A percentile compares a stretch with the other conserved stretches of the same genome.
phyloP scores from a whole-genome alignment of 2,113 vertebrate genomes.

The Vireo altiloquus region DNA sequence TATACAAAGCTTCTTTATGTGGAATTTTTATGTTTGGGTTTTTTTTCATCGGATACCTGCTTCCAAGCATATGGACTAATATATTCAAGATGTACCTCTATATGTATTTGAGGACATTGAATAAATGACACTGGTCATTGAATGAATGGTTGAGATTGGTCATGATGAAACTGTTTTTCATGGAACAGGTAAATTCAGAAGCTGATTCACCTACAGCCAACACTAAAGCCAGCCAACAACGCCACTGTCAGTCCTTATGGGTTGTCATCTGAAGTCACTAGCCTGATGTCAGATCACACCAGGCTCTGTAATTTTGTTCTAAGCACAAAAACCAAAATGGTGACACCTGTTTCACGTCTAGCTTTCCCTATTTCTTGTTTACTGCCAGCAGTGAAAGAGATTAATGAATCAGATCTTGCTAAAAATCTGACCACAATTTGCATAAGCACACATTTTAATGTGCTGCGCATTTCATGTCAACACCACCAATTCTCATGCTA shows the following conservation, averaged over 20 bases:
- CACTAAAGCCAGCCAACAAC: neutral
- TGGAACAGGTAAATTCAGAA: neutral
- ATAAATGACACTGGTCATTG: neutral
- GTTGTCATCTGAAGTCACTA: neutral
- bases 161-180: neutral
- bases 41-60: neutral
- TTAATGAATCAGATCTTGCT: neutral
- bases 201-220: neutral
- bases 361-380: neutral
- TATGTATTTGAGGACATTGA: neutral
- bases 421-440: neutral
- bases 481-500: neutral
- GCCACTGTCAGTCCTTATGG: neutral
- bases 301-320: neutral
- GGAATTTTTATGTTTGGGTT: accelerated
- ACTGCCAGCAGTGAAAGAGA: neutral
- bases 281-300: neutral
- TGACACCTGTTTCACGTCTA: neutral
- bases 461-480: neutral
- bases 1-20: neutral
- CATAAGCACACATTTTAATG: neutral
- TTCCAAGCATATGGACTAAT: neutral
- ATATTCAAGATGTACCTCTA: neutral
- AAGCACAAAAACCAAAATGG: neutral
- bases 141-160: neutral